Percentiles rank a stretch among this genome's conserved stretches.
phyloP scores from a whole-genome alignment of 2,113 vertebrate species.

The Sphyrna mokarran region DNA sequence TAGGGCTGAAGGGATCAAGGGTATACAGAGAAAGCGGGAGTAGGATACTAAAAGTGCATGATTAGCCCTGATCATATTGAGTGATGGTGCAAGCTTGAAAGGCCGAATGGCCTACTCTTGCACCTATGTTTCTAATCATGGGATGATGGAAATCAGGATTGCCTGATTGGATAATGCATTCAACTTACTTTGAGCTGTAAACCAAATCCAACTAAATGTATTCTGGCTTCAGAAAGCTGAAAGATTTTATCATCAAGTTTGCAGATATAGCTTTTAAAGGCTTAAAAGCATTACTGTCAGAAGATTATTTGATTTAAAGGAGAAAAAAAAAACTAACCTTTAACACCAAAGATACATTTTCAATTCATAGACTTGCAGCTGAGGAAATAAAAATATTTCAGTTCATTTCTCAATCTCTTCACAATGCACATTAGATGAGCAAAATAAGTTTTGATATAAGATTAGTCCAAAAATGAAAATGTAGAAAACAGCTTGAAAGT shows the following conservation, averaged over 20 bases:
- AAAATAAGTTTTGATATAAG: not conserved
- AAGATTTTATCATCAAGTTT: not conserved
- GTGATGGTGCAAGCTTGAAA: too few species aligned
- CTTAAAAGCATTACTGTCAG: not conserved
- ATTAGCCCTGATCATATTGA: too few species aligned
- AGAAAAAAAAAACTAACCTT: not conserved
- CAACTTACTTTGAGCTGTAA: not conserved
- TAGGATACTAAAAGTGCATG: too few species aligned
- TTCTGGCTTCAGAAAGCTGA: not conserved
- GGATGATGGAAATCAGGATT: not conserved
- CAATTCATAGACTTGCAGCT: not conserved
- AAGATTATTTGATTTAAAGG: not conserved
- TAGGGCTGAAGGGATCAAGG: too few species aligned
- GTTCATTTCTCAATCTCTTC: not conserved
- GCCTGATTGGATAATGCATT: not conserved
- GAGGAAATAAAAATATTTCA: not conserved
- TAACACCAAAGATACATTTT: not conserved
- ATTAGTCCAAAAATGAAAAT: conserved; percentile 1
- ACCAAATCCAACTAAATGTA: not conserved
- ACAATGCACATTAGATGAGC: not conserved
- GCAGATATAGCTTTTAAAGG: not conserved
- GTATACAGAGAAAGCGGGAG: too few species aligned
- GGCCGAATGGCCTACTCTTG: too few species aligned
- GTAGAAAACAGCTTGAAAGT: not conserved
- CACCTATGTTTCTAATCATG: not conserved